Evolutionary conservation across 2,888 invertebrate species (phyloP).

Genomic region (Noctua janthina): DNA sequence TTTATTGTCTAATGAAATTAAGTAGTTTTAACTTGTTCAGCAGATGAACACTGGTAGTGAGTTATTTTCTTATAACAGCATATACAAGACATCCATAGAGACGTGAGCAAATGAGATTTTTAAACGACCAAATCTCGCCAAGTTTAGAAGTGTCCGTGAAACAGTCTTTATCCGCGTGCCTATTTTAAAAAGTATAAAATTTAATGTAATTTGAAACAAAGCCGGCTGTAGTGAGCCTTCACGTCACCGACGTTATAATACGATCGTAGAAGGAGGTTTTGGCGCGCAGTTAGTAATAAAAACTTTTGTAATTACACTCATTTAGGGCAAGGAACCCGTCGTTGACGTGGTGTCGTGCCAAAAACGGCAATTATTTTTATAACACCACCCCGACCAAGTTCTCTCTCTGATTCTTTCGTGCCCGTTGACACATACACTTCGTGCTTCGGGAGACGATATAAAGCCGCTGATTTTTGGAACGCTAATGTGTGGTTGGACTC

Average conservation of each 20-base stretch:
- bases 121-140: slow-evolving; percentile 16
- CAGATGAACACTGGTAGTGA: background rate
- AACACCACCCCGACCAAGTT: slow-evolving; percentile 76
- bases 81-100: background rate
- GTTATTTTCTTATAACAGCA: background rate
- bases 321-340: slow-evolving; percentile 85
- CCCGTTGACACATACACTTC: slow-evolving; percentile 61
- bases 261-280: slow-evolving; percentile 83
- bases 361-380: slow-evolving; percentile 87
- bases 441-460: slow-evolving; percentile 43
- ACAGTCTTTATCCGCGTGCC: slow-evolving; percentile 43
- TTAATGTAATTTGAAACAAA: slow-evolving; percentile 74
- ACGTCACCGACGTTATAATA: slow-evolving; percentile 73
- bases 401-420: slow-evolving; percentile 68
- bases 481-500: slow-evolving; percentile 48
- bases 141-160: slow-evolving; percentile 14
- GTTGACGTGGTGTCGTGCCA: slow-evolving; percentile 89
- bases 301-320: slow-evolving; percentile 90
- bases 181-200: slow-evolving; percentile 66
- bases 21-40: background rate
- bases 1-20: background rate
- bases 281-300: slow-evolving; percentile 88
- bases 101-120: background rate
- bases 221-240: slow-evolving; percentile 68
- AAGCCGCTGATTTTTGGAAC: slow-evolving; percentile 37